Conservation (phyloP, 2,797 vertebrate genomes). For the Melanotaenia boesemani region DNA sequence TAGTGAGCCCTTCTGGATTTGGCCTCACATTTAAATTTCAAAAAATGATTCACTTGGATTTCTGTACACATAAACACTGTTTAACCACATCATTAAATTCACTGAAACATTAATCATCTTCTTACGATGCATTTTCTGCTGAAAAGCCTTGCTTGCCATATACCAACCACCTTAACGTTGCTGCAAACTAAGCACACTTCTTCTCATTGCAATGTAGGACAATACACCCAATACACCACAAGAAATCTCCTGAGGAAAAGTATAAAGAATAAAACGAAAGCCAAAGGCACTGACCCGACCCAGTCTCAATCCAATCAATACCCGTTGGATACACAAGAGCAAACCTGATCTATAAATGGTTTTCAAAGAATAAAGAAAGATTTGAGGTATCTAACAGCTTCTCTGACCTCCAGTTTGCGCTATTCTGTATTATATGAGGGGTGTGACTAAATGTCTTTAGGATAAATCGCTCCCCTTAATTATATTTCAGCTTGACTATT, state of each 20-base stretch:
- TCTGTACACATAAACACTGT: neutral
- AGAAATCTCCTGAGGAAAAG: neutral
- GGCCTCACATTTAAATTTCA: neutral
- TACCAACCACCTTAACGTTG: neutral
- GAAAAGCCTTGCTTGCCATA: neutral
- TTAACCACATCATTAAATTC: neutral
- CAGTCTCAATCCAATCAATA: neutral
- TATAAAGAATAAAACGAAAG: neutral
- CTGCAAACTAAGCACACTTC: neutral
- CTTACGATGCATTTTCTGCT: neutral
- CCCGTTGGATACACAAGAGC: neutral
- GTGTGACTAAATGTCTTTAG: too few species aligned
- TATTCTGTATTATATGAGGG: too few species aligned
- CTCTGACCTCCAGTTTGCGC: too few species aligned
- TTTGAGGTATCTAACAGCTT: too few species aligned
- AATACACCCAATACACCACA: neutral
- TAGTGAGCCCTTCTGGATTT: neutral
- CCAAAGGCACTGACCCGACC: too few species aligned
- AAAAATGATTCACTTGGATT: neutral
- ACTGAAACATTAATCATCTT: too few species aligned
- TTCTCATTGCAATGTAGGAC: neutral
- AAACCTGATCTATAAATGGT: neutral
- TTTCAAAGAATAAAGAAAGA: too few species aligned
- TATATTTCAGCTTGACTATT: too few species aligned
- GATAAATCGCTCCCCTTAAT: too few species aligned